Base-by-base conservation (phyloP, 1,140 invertebrate species). In the Drosophila murphyi region DNA sequence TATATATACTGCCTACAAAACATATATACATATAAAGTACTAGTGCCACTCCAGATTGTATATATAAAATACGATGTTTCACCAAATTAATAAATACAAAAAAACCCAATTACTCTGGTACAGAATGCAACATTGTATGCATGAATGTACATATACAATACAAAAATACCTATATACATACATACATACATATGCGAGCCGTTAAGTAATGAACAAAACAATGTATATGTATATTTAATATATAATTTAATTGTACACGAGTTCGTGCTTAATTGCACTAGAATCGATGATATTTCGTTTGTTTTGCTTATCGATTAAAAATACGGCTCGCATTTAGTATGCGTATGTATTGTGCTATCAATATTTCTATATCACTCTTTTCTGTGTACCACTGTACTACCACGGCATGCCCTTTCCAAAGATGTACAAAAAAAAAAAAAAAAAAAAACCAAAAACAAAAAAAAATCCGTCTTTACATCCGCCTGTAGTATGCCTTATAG, bases 401-500 rank as follows among this genome's bases (percentile, higher is more conserved):
- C 50, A 41, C 56, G 34, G 29, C 20, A 63, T 71, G 72, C 60
- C 67, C 72, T 75, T 75, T 75, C 72, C 72, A 71, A 67, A 72
- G 32, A 29, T 59, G 7, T 48, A 48, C 34, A 67, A 35, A 45
- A 41, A 41, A 5, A n/a, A 20, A 1, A 20, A 20, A 20, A 20
- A 20, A 1, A 20, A 20, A 20, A 1, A 20, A 20, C 1, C 1
- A 20, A 20, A 67, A 35, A 45, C 10, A 41, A 5, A n/a, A 7
- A 7, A 29, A 39, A 20, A 64, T 60, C 59, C 57, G 59, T 69
- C 52, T 70, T 61, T 74, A 62, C 20, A 57, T 75, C 45, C 39
- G 67, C 59, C 67, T 71, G 73, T 76, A 65, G 73, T 60, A 60
- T 76, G 72, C 72, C 72, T 75, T 75, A 75, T 71, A 75, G 72